Percentiles rank a stretch among this genome's conserved stretches.
phyloP scores from a whole-genome alignment of 2,888 invertebrate genomes.

The Volucella inanis region DNA sequence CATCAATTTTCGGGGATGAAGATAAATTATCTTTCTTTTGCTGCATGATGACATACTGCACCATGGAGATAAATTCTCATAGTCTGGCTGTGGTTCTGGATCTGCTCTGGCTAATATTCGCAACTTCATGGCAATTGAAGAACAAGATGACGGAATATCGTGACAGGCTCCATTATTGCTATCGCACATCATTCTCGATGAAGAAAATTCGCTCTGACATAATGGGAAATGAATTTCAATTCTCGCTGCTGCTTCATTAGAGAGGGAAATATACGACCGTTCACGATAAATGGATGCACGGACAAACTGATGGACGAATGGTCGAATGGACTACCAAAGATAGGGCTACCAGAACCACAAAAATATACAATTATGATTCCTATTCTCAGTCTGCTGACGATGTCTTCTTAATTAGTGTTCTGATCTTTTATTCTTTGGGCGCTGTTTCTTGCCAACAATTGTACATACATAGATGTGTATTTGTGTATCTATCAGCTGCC shows the following conservation, averaged over 20 bases:
- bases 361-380: conserved; percentile 13
- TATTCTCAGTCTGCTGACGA: conserved; percentile 10
- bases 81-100: no score
- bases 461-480: neutral
- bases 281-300: neutral
- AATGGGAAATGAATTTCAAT: conserved; percentile 72
- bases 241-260: conserved; percentile 46
- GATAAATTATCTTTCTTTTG: conserved; percentile 1
- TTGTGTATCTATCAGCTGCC: conserved; percentile 47
- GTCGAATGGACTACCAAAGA: no score
- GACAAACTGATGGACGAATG: neutral
- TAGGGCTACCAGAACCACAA: conserved; percentile 21
- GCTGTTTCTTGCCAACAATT: conserved; percentile 13
- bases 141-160: conserved; percentile 61
- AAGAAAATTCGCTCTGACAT: conserved; percentile 62
- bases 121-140: conserved; percentile 37
- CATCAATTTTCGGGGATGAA: conserved; percentile 1
- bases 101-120: conserved; percentile 1
- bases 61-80: no score
- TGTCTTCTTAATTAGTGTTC: conserved; percentile 66
- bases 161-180: conserved; percentile 67
- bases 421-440: conserved; percentile 18
- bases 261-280: neutral
- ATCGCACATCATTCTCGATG: conserved; percentile 64
- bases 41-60: neutral